Evolutionary conservation across 2,113 vertebrate species (phyloP), one percentile per base, ranked within the genome.

Genomic region (Hippocampus mohnikei): DNA sequence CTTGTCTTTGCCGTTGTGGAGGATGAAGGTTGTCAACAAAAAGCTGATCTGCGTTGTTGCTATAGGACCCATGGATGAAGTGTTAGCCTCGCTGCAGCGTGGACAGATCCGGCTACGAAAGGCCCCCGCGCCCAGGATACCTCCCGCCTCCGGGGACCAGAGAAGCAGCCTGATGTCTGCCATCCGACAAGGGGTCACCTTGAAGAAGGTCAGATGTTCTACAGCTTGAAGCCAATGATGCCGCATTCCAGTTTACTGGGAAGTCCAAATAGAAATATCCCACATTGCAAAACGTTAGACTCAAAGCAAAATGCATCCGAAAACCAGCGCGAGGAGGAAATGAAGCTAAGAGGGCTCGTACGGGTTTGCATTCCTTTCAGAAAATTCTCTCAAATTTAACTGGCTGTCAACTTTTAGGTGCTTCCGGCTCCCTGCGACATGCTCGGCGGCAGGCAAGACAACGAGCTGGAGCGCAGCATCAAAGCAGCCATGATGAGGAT

Each of bases 401-500:
- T 37, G 33, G 33, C 33, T 37, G 33, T 37, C 33, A 37, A 37
- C 33, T 18, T 74, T 52, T 16, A 90, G 89, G 20, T 86, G 74
- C 73, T 84, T 73, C 44, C 78, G 8, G 40, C 8, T 3, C 74
- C 37, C 2, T 20, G 60, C 2, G 76, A 81, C 59, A 77, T 65
- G 21, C 64, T n/a, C 1, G 70, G 11, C n/a, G 23, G 2, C 65
- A 65, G 71, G 3, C 20, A 46, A 0, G 60, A 90, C 80, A 94
- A 81, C 0, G 95, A 98, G 71, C 90, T 99, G 9, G 94, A 98
- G 89, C 92, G 78, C 12, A 98, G 95, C 89, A 98, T 98, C 84
- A 93, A 93, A 83, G 95, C 94, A 0, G 97, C 92, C 71, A 97
- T 99, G 85, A 89, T 94, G 90, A 94, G 97, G 84, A 98, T 99